Evolutionary conservation across 2,797 vertebrate species (phyloP).

Genomic region (Hybognathus amarus): DNA sequence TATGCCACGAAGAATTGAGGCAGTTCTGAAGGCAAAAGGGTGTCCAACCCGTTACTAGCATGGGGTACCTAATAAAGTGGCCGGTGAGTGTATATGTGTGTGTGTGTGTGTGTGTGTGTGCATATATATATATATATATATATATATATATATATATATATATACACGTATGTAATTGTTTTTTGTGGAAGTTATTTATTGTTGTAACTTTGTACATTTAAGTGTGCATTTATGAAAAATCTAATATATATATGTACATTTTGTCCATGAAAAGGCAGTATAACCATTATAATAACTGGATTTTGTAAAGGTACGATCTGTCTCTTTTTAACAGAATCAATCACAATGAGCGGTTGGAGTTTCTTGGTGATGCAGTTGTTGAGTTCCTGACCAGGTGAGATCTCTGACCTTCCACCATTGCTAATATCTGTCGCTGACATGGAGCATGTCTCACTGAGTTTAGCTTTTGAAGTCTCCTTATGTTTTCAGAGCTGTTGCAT

Average conservation of each 20-base stretch:
- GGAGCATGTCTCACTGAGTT: neutral
- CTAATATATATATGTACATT: neutral
- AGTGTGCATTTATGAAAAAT: neutral
- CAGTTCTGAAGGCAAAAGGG: no score
- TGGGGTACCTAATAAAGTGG: no score
- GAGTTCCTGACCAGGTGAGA: conserved; percentile 98
- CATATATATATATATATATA: no score
- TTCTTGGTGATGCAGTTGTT: conserved; percentile 97
- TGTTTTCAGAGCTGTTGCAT: neutral
- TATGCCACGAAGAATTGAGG: no score
- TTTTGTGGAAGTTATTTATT: neutral
- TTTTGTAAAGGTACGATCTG: no score
- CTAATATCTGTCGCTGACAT: neutral
- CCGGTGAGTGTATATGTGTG: no score
- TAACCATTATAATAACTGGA: neutral
- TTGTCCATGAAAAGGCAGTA: neutral
- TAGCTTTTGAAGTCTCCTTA: neutral
- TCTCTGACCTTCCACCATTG: conserved; percentile 51
- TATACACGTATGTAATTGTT: no score
- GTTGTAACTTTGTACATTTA: neutral
- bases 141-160: no score
- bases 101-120: no score
- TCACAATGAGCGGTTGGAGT: conserved; percentile 97
- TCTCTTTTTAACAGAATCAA: conserved; percentile 85
- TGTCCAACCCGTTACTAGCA: no score